phyloP scores from a whole-genome alignment of 2,888 invertebrate genomes.

The Micropterix aruncella region DNA sequence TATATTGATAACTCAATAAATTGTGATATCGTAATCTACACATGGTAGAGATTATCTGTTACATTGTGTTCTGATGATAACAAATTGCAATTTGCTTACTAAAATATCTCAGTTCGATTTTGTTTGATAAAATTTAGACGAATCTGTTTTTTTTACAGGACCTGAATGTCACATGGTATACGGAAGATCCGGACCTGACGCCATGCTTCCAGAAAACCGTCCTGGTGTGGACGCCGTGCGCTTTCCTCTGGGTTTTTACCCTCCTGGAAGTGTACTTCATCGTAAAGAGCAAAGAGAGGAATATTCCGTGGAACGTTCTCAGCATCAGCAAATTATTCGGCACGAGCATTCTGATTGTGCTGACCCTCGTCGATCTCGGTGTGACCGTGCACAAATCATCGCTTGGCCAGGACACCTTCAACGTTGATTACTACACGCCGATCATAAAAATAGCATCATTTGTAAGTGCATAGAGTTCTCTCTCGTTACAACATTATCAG shows the following conservation, averaged over 20 bases:
- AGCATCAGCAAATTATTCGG: constrained; percentile 56
- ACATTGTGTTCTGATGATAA: too few species aligned
- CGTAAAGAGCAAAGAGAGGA: constrained; percentile 56
- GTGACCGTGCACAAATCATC: constrained; percentile 42
- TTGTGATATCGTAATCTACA: too few species aligned
- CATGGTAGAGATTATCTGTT: too few species aligned
- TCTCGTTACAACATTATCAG: too few species aligned
- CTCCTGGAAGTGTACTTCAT: constrained; percentile 65
- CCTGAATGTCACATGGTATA: constrained; percentile 60
- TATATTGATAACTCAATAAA: too few species aligned
- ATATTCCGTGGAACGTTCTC: constrained; percentile 65
- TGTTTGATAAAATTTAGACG: too few species aligned
- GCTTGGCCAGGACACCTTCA: constrained; percentile 37
- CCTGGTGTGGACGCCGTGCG: constrained; percentile 79
- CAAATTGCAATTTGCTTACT: too few species aligned
- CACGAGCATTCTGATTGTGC: constrained; percentile 46
- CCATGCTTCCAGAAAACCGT: constrained; percentile 87
- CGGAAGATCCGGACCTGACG: constrained; percentile 73
- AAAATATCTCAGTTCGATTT: too few species aligned
- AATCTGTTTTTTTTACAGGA: constrained; percentile 60
- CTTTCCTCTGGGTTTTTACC: constrained; percentile 66
- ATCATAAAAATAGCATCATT: constrained; percentile 64
- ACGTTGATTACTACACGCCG: constrained; percentile 65
- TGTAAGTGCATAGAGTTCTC: too few species aligned
- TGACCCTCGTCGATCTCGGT: constrained; percentile 55